Evolutionary conservation across 2,797 vertebrate species (phyloP).

Genomic region (Gymnocypris eckloni): DNA sequence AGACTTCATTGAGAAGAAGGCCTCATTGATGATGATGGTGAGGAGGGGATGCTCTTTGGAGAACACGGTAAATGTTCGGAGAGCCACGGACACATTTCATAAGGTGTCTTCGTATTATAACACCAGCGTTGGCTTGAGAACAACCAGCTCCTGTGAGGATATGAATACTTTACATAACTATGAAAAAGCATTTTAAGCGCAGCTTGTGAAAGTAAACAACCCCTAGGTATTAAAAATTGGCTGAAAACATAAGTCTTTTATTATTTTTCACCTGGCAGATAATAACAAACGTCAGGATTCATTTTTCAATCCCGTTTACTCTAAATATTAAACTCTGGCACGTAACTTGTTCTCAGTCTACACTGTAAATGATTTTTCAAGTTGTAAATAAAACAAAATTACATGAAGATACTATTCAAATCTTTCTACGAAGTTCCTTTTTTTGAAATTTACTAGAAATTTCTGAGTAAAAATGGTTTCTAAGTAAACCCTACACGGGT

Average conservation of each 20-base stretch:
- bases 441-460: not conserved
- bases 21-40: conserved; percentile 54
- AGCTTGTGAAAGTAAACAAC: not conserved
- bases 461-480: not conserved
- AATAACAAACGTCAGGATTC: not conserved
- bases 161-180: conserved; percentile 4
- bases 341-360: not conserved
- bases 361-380: not conserved
- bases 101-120: conserved; percentile 18
- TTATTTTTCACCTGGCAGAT: not conserved
- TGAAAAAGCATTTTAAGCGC: not conserved
- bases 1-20: conserved; percentile 71
- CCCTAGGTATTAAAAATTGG: not conserved
- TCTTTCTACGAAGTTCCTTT: not conserved
- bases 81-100: not conserved
- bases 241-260: not conserved
- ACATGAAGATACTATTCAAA: not conserved
- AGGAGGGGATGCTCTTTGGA: conserved; percentile 49
- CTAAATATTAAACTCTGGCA: not conserved
- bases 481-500: not conserved
- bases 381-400: not conserved
- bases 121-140: not conserved
- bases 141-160: conserved; percentile 1
- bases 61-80: conserved; percentile 20
- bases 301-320: not conserved